Evolutionary conservation across 2,888 invertebrate species (phyloP), one percentile per base, ranked within the genome.

Genomic region (Agrochola lychnidis): DNA sequence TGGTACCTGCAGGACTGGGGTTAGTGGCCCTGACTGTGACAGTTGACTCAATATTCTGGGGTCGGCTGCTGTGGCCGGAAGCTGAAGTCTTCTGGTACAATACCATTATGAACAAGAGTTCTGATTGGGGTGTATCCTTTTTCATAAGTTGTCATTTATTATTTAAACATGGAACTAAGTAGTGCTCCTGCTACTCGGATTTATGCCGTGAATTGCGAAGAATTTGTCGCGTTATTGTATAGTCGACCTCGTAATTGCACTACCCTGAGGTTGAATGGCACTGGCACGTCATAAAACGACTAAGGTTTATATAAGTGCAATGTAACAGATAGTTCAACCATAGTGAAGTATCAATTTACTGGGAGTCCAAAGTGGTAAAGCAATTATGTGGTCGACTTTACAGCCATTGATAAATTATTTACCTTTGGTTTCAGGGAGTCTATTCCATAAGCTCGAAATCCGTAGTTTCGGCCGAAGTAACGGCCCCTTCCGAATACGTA

Each of bases 61-160:
- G 97, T 76, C 97, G 99, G 72, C 93, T 97, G 66, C 90, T 99
- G 42, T 99, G 99, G 99, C 99, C 99, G 0, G 99, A 99, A 97
- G 99, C 99, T 22, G 99, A 99, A 96, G 99, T 99, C 4, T 97
- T 99, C 85, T 99, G 98, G 98, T 99, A 98, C 96, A 99, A 99
- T 94, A 98, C 99, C 0, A 96, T 99, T 69, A 95, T 99, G 76
- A 99, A 99, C 94, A 98, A 98, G 93, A 99, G 99, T 94, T 98
- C 98, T 3, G 97, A 99, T 88, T 99, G 99, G 98, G 99, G 99
- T 92, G 99, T 99, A 98, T 98, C 98, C 98, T 98, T 98, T 97
- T 89, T 36, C 22, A 51, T 40, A 79, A 25, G 36, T 53, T 53
- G 6, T 2, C 36, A 19, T 68, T 56, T 67, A 57, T n/a, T 22